Percentiles rank a stretch among this genome's conserved stretches.
Conservation (phyloP, 2,113 vertebrate species). For the Anolis carolinensis region DNA sequence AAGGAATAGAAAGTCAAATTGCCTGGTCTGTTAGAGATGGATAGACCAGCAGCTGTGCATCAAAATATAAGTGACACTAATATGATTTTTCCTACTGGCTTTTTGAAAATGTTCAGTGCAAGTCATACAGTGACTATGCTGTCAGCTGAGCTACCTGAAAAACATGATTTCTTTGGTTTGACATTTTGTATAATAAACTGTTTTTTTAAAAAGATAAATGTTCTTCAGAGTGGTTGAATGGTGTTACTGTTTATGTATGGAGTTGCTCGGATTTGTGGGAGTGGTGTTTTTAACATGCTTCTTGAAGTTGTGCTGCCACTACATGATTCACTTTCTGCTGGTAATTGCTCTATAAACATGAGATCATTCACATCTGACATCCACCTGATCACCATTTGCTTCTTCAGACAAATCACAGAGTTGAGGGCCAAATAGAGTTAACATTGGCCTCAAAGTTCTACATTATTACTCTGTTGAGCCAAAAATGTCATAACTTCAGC, state of each 20-base stretch:
- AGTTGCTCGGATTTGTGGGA: slow-evolving; percentile 42
- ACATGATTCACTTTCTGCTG: background rate
- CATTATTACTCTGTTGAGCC: background rate
- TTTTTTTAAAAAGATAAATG: slow-evolving; percentile 50
- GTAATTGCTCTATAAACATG: slow-evolving; percentile 3
- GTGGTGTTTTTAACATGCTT: slow-evolving; percentile 38
- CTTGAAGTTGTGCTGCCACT: background rate
- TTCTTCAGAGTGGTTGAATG: slow-evolving; percentile 18
- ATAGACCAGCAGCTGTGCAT: slow-evolving; percentile 62
- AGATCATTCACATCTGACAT: background rate
- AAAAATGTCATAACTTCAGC: background rate
- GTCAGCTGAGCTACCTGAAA: slow-evolving; percentile 62
- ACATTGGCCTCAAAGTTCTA: background rate
- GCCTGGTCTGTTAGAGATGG: slow-evolving; percentile 59
- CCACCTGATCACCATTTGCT: background rate
- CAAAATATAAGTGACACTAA: slow-evolving; percentile 71
- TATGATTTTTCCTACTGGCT: slow-evolving; percentile 67
- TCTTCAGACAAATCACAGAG: background rate
- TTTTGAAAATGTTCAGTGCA: slow-evolving; percentile 68
- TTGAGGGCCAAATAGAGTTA: background rate
- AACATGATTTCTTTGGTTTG: slow-evolving; percentile 62
- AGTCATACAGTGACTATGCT: slow-evolving; percentile 66
- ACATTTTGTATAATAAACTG: slow-evolving; percentile 75
- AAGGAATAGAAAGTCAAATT: slow-evolving; percentile 85
- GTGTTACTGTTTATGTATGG: slow-evolving; percentile 22